These are phyloP conservation scores for Aphodius granarius DNA, from an alignment of 2,888 invertebrate species.

Conservation along the genomic window DNA sequence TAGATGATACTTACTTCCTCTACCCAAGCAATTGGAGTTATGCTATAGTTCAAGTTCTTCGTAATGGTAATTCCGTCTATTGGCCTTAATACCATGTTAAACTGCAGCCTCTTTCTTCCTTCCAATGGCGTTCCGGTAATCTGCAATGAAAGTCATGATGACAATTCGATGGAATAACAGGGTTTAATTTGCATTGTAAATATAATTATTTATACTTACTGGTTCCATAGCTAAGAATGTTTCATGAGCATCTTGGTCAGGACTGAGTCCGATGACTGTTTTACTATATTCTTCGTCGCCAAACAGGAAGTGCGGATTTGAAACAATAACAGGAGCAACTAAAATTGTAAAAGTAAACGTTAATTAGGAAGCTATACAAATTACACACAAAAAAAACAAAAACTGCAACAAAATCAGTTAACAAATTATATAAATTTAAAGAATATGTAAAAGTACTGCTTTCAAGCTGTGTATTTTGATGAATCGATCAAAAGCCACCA, in stretches of 20 bases:
- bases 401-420: too few species aligned
- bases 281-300: slow-evolving; percentile 59
- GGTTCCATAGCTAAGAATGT: slow-evolving; percentile 69
- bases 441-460: too few species aligned
- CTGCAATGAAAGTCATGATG: slow-evolving; percentile 46
- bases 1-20: slow-evolving; percentile 59
- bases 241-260: slow-evolving; percentile 61
- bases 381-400: too few species aligned
- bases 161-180: not conserved
- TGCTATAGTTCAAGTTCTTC: slow-evolving; percentile 50
- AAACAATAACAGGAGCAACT: slow-evolving; percentile 64
- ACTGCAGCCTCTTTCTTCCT: slow-evolving; percentile 65
- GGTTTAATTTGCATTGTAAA: not conserved
- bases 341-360: not conserved
- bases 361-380: too few species aligned
- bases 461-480: too few species aligned
- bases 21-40: slow-evolving; percentile 66
- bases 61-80: slow-evolving; percentile 56
- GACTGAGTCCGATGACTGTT: slow-evolving; percentile 62
- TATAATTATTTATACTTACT: slow-evolving; percentile 54
- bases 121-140: slow-evolving; percentile 62
- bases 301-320: slow-evolving; percentile 70
- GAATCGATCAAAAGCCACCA: too few species aligned
- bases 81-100: slow-evolving; percentile 64
- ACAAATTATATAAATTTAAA: too few species aligned